Evolutionary conservation across 2,113 vertebrate genomes (phyloP), one percentile per base, ranked within the genome.

Genomic region (Shinisaurus crocodilurus): DNA sequence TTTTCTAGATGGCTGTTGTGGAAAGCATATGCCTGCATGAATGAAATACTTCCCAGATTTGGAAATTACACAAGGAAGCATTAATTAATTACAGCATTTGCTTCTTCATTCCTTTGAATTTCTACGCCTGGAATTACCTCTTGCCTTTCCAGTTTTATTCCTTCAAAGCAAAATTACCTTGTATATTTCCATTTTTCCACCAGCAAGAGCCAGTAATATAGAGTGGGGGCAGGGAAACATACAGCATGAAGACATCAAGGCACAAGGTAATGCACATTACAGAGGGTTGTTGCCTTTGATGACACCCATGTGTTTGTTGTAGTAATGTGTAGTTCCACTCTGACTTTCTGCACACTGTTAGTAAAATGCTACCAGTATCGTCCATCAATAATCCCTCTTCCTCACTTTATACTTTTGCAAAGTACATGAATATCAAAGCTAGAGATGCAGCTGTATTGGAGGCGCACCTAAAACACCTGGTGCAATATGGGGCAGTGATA

Each of bases 41-140:
- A 87, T 91, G 54, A 60, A 82, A 84, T 88, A 72, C 6, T 87
- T 82, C 77, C 60, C 0, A 0, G 0, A 48, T 85, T 12, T 85
- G 57, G 29, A 50, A 82, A 65, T 76, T 48, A 40, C 65, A 50
- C 57, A 57, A 85, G 15, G 50, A 32, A 15, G n/a, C 60, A 87
- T 45, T 8, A 82, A 81, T 77, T 40, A 29, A 82, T 82, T 74
- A 77, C 45, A 75, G 32, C n/a, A 86, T 65, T 63, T 91, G 79
- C 50, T 77, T 6, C 4, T 81, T 43, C 13, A 5, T 82, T 87
- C 77, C 25, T 72, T 29, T 82, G 80, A 85, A 82, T 72, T 82
- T 67, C 1, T 4, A 23, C 37, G 2, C 16, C 8, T 50, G 20
- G 76, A 88, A 34, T 4, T 43, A n/a, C 16, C 6, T 60, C 60